Evolutionary conservation across 1,140 invertebrate species (phyloP), one percentile per base, ranked within the genome.

Genomic region (Lamellibrachia luymesi): DNA sequence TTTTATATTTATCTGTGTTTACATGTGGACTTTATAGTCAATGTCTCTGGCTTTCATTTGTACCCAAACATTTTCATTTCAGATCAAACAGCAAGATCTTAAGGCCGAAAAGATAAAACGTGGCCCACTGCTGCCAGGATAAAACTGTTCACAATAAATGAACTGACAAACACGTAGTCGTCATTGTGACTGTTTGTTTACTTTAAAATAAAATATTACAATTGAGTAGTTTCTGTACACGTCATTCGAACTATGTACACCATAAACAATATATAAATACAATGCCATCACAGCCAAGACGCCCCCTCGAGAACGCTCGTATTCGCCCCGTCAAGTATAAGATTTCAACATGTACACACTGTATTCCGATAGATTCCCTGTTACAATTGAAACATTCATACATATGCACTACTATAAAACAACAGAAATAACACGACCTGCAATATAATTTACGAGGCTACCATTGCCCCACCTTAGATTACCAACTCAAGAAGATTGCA

Each of bases 141-240:
- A 38, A 38, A 38, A 38, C 38, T 56, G 52, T 56, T 56, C 25
- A 80, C 7, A 56, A 80, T 80, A 17, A 80, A 80, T 22, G 2
- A 17, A 80, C 64, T 22, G 25, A 80, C 52, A 56, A 56, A 56
- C 52, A 80, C 64, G 25, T 2, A 17, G 13, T 10, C 64, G 64
- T 80, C 64, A 4, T 80, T 80, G 64, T 80, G 64, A 80, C 64
- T 80, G 64, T 80, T 80, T 22, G 64, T 80, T 80, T 80, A 80
- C 64, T 80, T 80, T 80, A 80, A 80, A 80, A 80, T 80, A 80
- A 80, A 80, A 80, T 80, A 80, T 80, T 80, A 80, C 64, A 80
- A 80, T 80, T 80, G 64, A 80, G 25, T 80, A 80, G 64, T 80
- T 80, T 80, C 64, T 80, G 64, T 80, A 80, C 64, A 80, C 64